Percentiles rank a stretch among this genome's conserved stretches.
Evolutionary conservation across 2,888 invertebrate species (phyloP).

Genomic region (Epirrhoe alternata): DNA sequence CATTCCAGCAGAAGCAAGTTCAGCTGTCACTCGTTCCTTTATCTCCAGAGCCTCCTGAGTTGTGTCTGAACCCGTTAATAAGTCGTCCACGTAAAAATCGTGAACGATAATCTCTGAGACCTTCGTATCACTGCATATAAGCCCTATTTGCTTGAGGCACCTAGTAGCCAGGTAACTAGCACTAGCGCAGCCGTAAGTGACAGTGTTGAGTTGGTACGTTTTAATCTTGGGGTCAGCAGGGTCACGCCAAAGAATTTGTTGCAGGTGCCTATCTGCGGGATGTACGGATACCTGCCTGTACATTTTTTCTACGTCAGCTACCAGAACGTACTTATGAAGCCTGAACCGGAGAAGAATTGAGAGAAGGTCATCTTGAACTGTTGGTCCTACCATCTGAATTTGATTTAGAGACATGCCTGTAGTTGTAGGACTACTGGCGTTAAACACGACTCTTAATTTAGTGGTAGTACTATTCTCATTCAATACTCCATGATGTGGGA

Average conservation of each 20-base stretch:
- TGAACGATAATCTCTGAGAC: constrained; percentile 7
- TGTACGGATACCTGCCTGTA: constrained; percentile 39
- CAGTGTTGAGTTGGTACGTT: constrained; percentile 41
- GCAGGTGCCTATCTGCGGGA: constrained; percentile 35
- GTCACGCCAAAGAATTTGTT: constrained; percentile 45
- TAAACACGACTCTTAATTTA: constrained; percentile 36
- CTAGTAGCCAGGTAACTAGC: constrained; percentile 37
- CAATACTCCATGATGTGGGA: constrained; percentile 35
- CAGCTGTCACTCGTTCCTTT: constrained; percentile 8
- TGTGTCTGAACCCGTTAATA: constrained; percentile 11
- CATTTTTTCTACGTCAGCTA: constrained; percentile 46
- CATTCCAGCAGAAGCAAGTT: constrained; percentile 15
- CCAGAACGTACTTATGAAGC: constrained; percentile 36
- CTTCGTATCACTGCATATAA: constrained; percentile 14
- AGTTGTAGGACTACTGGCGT: constrained; percentile 27
- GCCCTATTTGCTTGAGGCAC: constrained; percentile 29
- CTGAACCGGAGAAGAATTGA: constrained; percentile 44
- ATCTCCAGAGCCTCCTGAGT: constrained; percentile 2
- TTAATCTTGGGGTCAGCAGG: constrained; percentile 30
- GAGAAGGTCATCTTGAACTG: constrained; percentile 34
- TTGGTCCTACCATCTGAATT: constrained; percentile 12
- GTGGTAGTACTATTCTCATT: constrained; percentile 35
- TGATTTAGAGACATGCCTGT: background rate
- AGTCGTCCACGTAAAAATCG: constrained; percentile 38
- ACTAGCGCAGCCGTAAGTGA: constrained; percentile 47